Evolutionary conservation across 2,113 vertebrate species (phyloP).

Genomic region (Xiphophorus couchianus): DNA sequence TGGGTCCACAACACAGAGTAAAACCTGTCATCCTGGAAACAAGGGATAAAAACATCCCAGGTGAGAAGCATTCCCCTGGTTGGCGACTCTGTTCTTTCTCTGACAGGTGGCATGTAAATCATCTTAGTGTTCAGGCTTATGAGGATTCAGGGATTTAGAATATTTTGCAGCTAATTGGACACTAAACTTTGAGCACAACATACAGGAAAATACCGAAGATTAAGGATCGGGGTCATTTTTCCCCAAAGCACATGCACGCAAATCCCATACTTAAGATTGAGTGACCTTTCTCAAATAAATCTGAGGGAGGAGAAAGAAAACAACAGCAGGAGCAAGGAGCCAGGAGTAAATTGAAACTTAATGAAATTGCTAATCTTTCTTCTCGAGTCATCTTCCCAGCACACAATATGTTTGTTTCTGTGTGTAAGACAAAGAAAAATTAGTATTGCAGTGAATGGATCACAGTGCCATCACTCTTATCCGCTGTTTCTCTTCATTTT

Average conservation of each 20-base stretch:
- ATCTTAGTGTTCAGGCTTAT: slow-evolving; percentile 59
- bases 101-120: slow-evolving; percentile 64
- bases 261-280: slow-evolving; percentile 23
- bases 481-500: slow-evolving; percentile 44
- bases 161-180: slow-evolving; percentile 4
- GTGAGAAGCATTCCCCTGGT: slow-evolving; percentile 22
- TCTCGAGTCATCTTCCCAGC: slow-evolving; percentile 33
- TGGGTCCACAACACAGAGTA: background rate
- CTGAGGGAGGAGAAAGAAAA: slow-evolving; percentile 9
- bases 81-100: slow-evolving; percentile 38
- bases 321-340: slow-evolving; percentile 2
- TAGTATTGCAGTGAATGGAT: slow-evolving; percentile 43
- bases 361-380: slow-evolving; percentile 63
- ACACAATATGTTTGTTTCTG: slow-evolving; percentile 42
- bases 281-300: slow-evolving; percentile 35
- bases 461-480: slow-evolving; percentile 48
- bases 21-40: slow-evolving; percentile 30
- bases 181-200: slow-evolving; percentile 25
- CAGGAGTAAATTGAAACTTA: slow-evolving; percentile 49
- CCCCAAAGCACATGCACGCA: slow-evolving; percentile 4
- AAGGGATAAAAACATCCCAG: slow-evolving; percentile 2
- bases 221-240: background rate
- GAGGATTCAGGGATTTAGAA: slow-evolving; percentile 44
- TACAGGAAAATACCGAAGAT: slow-evolving; percentile 9
- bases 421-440: slow-evolving; percentile 61